Base-by-base conservation (phyloP, 2,888 invertebrate species). In the Synergus japonicus region DNA sequence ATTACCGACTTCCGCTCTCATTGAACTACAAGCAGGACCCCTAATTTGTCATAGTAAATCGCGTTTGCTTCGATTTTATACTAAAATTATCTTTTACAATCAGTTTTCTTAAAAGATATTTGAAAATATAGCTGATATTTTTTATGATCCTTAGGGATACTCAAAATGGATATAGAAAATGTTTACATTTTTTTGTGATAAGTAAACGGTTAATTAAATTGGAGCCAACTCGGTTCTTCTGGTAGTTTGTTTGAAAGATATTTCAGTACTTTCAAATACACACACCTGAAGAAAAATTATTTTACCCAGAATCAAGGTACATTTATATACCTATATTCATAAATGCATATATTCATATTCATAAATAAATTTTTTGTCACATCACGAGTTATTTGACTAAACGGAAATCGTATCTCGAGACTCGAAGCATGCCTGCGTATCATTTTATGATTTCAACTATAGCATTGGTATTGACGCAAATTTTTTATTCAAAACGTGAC, bases 401-500 rank as follows among this genome's bases (percentile, higher is more conserved):
- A 22, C 22, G 60, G 12, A 60, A 22, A 12, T 60, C 12, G 22
- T 10, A 5, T 29, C 10, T 29, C 60, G 22, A 12, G 60, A 60
- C 12, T 22, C 9, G 60, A 60, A 60, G 60, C 22, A 10, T 22
- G 60, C 22, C 18, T 9, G n/a, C 9, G n/a, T 54, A n/a, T 54
- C 8, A n/a, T 54, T n/a, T 54, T n/a, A n/a, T 1, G 12, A 66
- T 41, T 41, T 66, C n/a, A 4, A 1, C 43, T 43, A 83, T 84
- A 85, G 85, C 83, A 85, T 84, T 87, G 85, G 78, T 85, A 87
- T 87, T 84, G 82, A 79, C 69, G 69, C 78, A 67, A 67, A 87
- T 89, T 79, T 64, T 73, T 82, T 73, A 90, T 89, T 89, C 90
- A 78, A 80, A 41, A 79, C 89, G 89, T 88, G 89, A 83, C 78